phyloP scores from a whole-genome alignment of 2,113 vertebrate genomes.

The Petrocephalus microphthalmus region DNA sequence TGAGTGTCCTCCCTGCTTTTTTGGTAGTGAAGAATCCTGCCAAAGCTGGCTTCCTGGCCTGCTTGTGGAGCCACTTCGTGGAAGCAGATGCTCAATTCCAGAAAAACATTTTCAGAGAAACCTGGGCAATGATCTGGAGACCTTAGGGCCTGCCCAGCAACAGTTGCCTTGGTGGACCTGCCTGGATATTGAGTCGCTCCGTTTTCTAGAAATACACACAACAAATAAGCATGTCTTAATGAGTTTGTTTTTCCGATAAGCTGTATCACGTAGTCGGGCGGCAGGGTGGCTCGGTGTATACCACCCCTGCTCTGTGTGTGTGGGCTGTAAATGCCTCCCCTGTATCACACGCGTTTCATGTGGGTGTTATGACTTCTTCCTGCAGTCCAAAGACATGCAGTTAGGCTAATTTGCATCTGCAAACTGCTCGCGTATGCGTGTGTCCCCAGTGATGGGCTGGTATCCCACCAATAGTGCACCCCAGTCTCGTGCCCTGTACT shows the following conservation, averaged over 20 bases:
- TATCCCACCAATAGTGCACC: not conserved
- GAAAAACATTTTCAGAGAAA: slow-evolving; percentile 29
- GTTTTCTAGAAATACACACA: not conserved
- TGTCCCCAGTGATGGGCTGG: not conserved
- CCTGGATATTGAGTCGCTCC: not conserved
- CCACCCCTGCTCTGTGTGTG: not conserved
- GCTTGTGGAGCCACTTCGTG: slow-evolving; percentile 19
- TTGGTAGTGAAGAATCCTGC: slow-evolving; percentile 25
- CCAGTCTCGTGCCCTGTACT: not conserved
- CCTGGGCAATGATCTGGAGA: slow-evolving; percentile 4
- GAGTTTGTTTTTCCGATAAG: not conserved
- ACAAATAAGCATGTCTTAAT: not conserved
- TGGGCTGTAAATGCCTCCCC: not conserved
- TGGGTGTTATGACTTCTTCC: not conserved
- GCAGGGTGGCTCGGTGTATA: slow-evolving; percentile 16
- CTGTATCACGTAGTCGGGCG: not conserved
- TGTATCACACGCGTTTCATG: not conserved
- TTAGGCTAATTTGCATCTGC: not conserved
- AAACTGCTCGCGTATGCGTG: not conserved
- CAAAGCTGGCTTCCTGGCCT: slow-evolving; percentile 30
- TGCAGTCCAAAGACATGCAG: not conserved
- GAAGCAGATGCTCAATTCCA: slow-evolving; percentile 4
- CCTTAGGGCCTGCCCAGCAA: not conserved
- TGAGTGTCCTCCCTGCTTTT: not conserved
- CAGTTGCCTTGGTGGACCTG: not conserved